phyloP scores from a whole-genome alignment of 2,888 invertebrate species.

The Drepana falcataria region DNA sequence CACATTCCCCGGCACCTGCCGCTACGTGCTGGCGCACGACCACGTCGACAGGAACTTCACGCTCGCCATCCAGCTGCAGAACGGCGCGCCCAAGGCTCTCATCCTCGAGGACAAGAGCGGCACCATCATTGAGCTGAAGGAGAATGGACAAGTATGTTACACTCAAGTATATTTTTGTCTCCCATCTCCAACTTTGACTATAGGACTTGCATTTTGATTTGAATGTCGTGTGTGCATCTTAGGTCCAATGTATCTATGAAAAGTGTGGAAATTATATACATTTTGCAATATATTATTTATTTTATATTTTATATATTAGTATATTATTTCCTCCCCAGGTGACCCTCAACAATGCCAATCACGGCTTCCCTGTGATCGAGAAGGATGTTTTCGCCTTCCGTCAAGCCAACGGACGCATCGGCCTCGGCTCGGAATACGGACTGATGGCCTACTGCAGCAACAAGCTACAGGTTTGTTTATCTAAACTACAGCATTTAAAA shows the following conservation, averaged over 20 bases:
- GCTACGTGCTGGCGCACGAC: constrained; percentile 91
- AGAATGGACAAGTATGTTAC: constrained; percentile 79
- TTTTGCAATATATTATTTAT: no score
- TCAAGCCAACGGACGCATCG: constrained; percentile 73
- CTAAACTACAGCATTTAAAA: no score
- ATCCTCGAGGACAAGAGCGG: constrained; percentile 84
- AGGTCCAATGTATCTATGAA: no score
- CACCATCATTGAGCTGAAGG: constrained; percentile 80
- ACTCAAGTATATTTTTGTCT: neutral
- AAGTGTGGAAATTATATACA: no score
- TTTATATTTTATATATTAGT: no score
- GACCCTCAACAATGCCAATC: constrained; percentile 81
- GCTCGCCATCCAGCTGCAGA: constrained; percentile 83
- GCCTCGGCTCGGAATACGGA: constrained; percentile 81
- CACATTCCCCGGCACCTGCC: constrained; percentile 89
- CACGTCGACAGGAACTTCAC: constrained; percentile 92
- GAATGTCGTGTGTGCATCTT: no score
- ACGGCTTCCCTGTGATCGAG: constrained; percentile 83
- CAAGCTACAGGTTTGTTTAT: constrained; percentile 72
- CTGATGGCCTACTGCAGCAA: constrained; percentile 79
- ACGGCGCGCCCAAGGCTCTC: constrained; percentile 83
- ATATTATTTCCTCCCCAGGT: no score
- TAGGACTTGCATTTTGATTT: no score
- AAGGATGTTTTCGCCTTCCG: constrained; percentile 82
- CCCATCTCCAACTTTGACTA: no score